Conservation (phyloP, 2,797 vertebrate genomes). For the Sciurus carolinensis region DNA sequence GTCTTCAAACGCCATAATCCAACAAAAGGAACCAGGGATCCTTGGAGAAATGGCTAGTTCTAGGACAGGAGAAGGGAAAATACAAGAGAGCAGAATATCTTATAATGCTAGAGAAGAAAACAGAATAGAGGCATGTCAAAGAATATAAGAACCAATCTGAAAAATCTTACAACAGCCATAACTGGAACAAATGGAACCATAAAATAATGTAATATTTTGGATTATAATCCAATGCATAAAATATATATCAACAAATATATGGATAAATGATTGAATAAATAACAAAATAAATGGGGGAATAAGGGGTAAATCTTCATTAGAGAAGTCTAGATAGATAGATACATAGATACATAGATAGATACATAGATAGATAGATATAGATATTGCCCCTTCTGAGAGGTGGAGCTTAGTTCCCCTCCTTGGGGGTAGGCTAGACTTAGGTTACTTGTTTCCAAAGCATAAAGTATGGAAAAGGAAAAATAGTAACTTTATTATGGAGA, state of each 20-base stretch:
- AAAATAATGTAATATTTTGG: background rate
- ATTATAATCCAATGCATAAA: constrained; percentile 15
- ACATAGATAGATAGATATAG: background rate
- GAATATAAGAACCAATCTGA: background rate
- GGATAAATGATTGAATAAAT: background rate
- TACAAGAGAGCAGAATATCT: background rate
- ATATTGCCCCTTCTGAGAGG: background rate
- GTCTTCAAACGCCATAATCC: background rate
- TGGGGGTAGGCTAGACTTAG: background rate
- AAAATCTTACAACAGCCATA: background rate
- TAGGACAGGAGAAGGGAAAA: background rate
- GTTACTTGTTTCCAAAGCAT: background rate
- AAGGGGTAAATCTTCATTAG: background rate
- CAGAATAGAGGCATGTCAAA: background rate
- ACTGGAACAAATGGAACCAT: background rate
- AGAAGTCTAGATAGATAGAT: background rate
- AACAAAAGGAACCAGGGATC: background rate
- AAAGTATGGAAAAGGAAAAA: constrained; percentile 16
- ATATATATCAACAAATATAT: background rate
- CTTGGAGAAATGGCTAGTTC: constrained; percentile 13
- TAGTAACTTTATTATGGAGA: background rate
- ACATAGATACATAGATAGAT: background rate
- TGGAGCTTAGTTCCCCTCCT: background rate
- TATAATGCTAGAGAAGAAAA: background rate
- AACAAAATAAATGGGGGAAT: background rate